These are phyloP conservation scores for Dissostichus mawsoni DNA, from an alignment of 2,113 vertebrate species.

Conservation along the genomic window DNA sequence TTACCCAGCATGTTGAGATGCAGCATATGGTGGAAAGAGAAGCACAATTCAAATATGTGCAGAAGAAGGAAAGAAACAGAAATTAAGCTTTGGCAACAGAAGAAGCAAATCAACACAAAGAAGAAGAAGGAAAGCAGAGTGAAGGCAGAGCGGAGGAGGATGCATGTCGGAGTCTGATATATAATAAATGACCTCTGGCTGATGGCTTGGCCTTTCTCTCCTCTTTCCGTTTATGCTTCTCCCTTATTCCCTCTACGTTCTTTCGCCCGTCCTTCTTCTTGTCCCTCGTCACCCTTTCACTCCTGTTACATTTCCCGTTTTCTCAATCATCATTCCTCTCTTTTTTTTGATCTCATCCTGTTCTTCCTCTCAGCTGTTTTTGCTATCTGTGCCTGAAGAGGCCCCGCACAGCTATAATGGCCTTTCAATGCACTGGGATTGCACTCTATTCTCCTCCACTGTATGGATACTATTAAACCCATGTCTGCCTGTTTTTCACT, in stretches of 20 bases:
- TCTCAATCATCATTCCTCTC: constrained; percentile 53
- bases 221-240: constrained; percentile 30
- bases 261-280: neutral
- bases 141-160: constrained; percentile 17
- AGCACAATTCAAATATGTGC: neutral
- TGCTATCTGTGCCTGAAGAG: constrained; percentile 12
- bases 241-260: constrained; percentile 21
- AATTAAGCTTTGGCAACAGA: neutral
- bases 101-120: constrained; percentile 5
- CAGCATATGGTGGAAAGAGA: neutral
- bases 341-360: constrained; percentile 37
- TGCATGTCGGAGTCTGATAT: constrained; percentile 56
- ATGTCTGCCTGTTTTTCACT: constrained; percentile 4
- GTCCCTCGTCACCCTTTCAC: constrained; percentile 9
- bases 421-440: neutral
- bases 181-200: constrained; percentile 76
- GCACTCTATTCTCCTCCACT: neutral
- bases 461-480: neutral
- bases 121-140: constrained; percentile 7
- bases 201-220: constrained; percentile 52
- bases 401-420: constrained; percentile 13
- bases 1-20: neutral
- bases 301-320: constrained; percentile 37
- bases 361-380: constrained; percentile 37
- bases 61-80: constrained; percentile 1